Conservation (phyloP, 2,797 vertebrate species). For the Dendrocincla tyrannina region DNA sequence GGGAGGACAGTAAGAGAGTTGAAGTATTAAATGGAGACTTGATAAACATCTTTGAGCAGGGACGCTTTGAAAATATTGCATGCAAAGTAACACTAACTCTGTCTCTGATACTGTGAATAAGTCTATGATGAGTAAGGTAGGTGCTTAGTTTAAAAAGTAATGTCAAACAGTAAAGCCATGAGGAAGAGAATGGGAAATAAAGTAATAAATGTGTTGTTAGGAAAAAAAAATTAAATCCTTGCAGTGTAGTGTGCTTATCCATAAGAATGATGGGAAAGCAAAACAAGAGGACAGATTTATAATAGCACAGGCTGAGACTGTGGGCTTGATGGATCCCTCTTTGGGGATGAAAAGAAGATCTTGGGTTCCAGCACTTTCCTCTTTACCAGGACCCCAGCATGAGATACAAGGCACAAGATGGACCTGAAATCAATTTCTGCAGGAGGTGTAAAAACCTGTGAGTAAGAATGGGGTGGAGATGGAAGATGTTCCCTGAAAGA, state of each 20-base stretch:
- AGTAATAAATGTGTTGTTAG: neutral
- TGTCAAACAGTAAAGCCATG: neutral
- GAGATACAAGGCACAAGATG: neutral
- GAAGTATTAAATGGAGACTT: conserved; percentile 21
- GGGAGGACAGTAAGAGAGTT: neutral
- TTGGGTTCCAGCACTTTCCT: neutral
- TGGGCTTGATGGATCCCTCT: neutral
- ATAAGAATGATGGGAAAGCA: neutral
- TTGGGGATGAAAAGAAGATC: neutral
- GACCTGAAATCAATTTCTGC: neutral
- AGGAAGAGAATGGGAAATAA: neutral
- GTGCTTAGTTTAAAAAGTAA: conserved; percentile 1
- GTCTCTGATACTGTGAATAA: conserved; percentile 7
- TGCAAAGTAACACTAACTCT: neutral
- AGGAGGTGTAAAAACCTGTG: neutral
- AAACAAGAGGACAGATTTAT: neutral
- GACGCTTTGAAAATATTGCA: neutral
- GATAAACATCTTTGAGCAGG: neutral
- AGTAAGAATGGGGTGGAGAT: neutral
- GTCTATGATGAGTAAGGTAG: neutral
- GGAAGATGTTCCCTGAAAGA: neutral
- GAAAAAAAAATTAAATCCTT: neutral
- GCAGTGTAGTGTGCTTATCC: neutral
- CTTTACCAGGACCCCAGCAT: neutral
- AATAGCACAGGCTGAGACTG: neutral